Percentiles rank a stretch among this genome's conserved stretches.
phyloP scores from a whole-genome alignment of 1,140 invertebrate species.

The Xylocopa sonorina region DNA sequence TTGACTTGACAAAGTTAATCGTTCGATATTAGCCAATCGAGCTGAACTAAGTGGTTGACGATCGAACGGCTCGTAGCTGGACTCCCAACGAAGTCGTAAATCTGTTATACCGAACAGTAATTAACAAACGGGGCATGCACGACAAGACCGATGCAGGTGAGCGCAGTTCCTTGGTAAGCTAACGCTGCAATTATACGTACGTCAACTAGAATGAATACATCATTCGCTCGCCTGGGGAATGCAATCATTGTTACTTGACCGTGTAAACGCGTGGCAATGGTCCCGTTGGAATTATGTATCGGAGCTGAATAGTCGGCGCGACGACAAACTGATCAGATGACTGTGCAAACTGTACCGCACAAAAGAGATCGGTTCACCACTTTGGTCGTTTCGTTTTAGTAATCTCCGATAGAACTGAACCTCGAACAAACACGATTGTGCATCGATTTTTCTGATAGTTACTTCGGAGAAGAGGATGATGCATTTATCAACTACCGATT shows the following conservation, averaged over 20 bases:
- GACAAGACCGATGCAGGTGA: constrained; percentile 10
- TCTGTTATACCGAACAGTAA: constrained; percentile 19
- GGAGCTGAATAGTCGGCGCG: not conserved
- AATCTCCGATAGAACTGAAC: not conserved
- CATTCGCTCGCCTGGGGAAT: constrained; percentile 1
- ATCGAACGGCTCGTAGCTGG: not conserved
- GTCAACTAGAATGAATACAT: constrained; percentile 18
- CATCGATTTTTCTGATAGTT: not conserved
- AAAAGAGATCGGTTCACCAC: not conserved
- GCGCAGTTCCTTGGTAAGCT: constrained; percentile 11
- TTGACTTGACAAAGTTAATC: no score
- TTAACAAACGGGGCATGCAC: constrained; percentile 19
- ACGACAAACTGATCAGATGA: constrained; percentile 3
- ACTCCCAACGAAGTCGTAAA: not conserved
- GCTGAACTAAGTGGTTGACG: not conserved
- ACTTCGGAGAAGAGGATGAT: no score
- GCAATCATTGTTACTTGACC: constrained; percentile 19
- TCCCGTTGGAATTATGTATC: not conserved
- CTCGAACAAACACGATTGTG: not conserved
- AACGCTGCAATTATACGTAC: not conserved
- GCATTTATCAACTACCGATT: no score
- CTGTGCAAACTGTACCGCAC: not conserved
- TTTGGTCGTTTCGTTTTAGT: not conserved
- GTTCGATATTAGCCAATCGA: no score
- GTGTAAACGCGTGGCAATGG: constrained; percentile 12